Conservation (phyloP, 30 jellyfish, hydroid and myxozoan genomes). For the Cassiopea andromeda region DNA sequence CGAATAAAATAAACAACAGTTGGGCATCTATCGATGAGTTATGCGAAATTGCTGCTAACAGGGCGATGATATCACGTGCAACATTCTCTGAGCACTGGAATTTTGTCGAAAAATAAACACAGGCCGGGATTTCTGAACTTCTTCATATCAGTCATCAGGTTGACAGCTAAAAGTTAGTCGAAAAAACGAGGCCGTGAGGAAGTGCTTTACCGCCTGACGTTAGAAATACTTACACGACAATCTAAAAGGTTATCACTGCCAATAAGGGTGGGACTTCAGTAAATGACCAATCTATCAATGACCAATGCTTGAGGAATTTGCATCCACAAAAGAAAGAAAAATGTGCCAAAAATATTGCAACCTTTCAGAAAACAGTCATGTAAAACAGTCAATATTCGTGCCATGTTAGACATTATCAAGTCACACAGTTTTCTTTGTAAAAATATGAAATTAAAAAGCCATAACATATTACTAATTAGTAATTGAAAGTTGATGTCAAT, state of each 20-base stretch:
- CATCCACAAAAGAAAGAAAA: too few relatives aligned
- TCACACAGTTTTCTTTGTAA: too few relatives aligned
- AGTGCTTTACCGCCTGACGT: neutral
- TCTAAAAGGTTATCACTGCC: neutral
- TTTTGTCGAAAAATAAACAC: neutral
- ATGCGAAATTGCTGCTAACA: neutral
- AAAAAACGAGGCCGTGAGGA: neutral
- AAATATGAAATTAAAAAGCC: too few relatives aligned
- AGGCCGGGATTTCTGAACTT: constrained; percentile 7
- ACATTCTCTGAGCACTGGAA: neutral
- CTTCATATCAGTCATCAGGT: neutral
- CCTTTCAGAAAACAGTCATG: too few relatives aligned
- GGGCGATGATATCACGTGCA: constrained; percentile 26
- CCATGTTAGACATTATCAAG: too few relatives aligned
- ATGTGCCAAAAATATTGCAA: too few relatives aligned
- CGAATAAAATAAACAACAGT: neutral
- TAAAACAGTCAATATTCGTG: too few relatives aligned
- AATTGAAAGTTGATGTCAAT: too few relatives aligned
- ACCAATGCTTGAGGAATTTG: neutral
- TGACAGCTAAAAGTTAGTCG: neutral
- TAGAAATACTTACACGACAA: neutral
- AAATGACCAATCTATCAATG: neutral
- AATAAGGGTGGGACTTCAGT: neutral
- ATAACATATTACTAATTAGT: too few relatives aligned
- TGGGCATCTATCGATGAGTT: neutral